Evolutionary conservation across 2,888 invertebrate species (phyloP), one percentile per base, ranked within the genome.

Genomic region (Lasius platythorax): DNA sequence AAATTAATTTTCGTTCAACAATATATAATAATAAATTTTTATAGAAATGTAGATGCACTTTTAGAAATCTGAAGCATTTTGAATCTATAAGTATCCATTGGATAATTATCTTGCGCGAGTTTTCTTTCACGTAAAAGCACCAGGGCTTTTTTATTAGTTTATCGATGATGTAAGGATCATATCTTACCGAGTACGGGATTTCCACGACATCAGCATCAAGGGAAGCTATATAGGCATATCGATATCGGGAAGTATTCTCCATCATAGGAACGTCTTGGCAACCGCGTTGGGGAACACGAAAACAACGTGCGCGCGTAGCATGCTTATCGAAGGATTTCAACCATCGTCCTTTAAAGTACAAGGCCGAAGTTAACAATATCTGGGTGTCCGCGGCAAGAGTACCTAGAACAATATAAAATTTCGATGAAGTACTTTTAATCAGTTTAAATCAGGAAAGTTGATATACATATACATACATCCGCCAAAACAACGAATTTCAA

Each of bases 301-400:
- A 98, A 85, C 97, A 96, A 56, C 96, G 96, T 2, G 95, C 92
- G 75, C 91, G 92, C 0, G 97, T 97, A 28, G 93, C 90, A 3
- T 92, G 93, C 15, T 94, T 93, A 85, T 97, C 96, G 93, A 98
- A 98, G 0, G 97, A 95, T 40, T 96, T 95, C 85, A 96, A 96
- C 98, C 98, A 98, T 15, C 96, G 96, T n/a, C 97, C 97, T 87
- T 97, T 97, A 95, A 97, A 98, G 94, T 97, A 97, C 91, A 98
- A 95, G 0, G 97, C 97, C 91, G 98, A 98, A 90, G 97, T 97
- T 70, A 98, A 95, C 50, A 98, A 94, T 95, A 98, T 96, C 90
- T 96, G 95, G 0, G 97, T 96, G 5, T 95, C 93, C 0, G 96
- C 93, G 37, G 94, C 93, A 15, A 92, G 2, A 8, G 58, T 40